A percentile compares a stretch with the other conserved stretches of the same genome.
Conservation (phyloP, 2,113 vertebrate genomes). For the Clarias magur region DNA sequence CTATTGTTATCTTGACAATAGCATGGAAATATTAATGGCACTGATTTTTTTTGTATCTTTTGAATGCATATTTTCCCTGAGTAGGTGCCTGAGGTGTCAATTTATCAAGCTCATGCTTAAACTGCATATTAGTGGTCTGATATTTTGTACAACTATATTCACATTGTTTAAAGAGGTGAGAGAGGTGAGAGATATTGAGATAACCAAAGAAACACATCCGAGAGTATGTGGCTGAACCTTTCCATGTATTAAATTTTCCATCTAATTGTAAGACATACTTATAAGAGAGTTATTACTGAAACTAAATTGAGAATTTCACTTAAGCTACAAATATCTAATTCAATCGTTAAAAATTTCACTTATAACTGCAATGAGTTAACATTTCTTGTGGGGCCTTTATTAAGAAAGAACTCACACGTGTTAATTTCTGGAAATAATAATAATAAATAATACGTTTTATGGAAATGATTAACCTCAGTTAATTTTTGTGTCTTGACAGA, state of each 20-base stretch:
- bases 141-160: no score
- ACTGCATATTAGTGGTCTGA: neutral
- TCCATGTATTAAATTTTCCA: neutral
- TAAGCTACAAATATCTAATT: neutral
- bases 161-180: no score
- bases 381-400: neutral
- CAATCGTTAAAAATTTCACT: neutral
- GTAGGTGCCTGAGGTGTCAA: neutral
- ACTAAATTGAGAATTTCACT: neutral
- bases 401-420: neutral
- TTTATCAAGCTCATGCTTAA: neutral
- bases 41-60: neutral
- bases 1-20: neutral
- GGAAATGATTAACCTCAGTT: no score
- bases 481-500: conserved; percentile 64
- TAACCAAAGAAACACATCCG: neutral
- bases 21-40: neutral
- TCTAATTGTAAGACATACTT: neutral
- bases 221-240: neutral
- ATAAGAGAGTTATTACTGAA: neutral
- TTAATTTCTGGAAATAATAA: no score
- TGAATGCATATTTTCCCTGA: neutral
- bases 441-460: no score
- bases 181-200: neutral
- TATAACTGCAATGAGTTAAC: neutral